Conservation (phyloP, 2,113 vertebrate species). For the Tychaedon coryphoeus region DNA sequence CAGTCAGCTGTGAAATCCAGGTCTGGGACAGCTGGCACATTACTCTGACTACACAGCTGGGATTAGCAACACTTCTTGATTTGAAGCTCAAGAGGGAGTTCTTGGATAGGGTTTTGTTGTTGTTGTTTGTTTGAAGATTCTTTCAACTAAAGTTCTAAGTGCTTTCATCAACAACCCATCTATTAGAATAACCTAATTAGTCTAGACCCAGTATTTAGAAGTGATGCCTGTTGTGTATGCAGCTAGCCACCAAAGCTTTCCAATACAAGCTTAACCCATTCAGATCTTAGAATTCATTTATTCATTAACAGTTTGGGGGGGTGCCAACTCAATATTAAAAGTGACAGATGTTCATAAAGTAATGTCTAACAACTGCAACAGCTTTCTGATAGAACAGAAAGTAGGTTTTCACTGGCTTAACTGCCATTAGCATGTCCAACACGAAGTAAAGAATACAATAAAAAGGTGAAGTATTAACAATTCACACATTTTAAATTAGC, state of each 20-base stretch:
- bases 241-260: not conserved
- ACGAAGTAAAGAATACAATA: not conserved
- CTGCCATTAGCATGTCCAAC: not conserved
- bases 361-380: not conserved
- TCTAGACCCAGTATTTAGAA: not conserved
- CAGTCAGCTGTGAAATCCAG: not conserved
- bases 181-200: not conserved
- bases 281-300: not conserved
- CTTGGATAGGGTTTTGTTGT: not conserved
- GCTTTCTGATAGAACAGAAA: not conserved
- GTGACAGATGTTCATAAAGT: slow-evolving; percentile 2
- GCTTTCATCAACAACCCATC: not conserved
- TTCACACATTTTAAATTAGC: not conserved
- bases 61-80: not conserved
- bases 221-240: not conserved
- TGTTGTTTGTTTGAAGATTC: not conserved
- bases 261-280: not conserved
- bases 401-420: not conserved
- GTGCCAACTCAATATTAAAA: not conserved
- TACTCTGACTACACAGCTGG: not conserved
- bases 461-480: not conserved
- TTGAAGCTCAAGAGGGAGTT: not conserved
- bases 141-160: not conserved
- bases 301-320: not conserved
- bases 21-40: slow-evolving; percentile 7